These are phyloP conservation scores for Nixonia krombeini DNA, from an alignment of 1,140 invertebrate genomes.

Conservation along the genomic window DNA sequence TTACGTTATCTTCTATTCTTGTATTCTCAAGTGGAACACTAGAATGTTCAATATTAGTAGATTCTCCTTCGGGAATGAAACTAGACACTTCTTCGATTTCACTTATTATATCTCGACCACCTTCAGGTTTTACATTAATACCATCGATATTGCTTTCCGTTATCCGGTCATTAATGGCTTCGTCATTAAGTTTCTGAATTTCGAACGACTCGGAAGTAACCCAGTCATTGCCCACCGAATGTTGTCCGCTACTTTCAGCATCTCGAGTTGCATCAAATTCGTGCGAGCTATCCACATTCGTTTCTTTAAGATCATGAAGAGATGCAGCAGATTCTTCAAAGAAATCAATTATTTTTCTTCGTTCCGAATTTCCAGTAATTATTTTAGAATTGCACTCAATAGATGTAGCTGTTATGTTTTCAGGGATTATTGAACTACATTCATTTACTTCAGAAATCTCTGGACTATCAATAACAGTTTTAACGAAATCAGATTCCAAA, in stretches of 20 bases:
- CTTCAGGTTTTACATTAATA: constrained; percentile 5
- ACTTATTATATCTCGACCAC: constrained; percentile 16
- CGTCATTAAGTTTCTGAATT: constrained; percentile 11
- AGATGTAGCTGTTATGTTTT: constrained; percentile 3
- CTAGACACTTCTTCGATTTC: constrained; percentile 42
- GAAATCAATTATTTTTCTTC: constrained; percentile 21
- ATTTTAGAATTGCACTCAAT: constrained; percentile 8
- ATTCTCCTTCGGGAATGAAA: constrained; percentile 56
- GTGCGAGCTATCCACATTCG: constrained; percentile 30
- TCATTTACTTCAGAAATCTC: not conserved
- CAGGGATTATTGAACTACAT: constrained; percentile 14
- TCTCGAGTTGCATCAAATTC: constrained; percentile 21
- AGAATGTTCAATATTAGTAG: constrained; percentile 45
- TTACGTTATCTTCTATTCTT: constrained; percentile 2
- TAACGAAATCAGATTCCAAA: constrained; percentile 37
- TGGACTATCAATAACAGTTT: constrained; percentile 34
- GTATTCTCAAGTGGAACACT: constrained; percentile 13
- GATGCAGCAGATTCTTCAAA: constrained; percentile 27
- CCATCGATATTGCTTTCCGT: constrained; percentile 12
- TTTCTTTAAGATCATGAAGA: constrained; percentile 37
- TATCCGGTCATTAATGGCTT: constrained; percentile 8
- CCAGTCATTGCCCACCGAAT: constrained; percentile 45
- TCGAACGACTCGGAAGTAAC: constrained; percentile 55
- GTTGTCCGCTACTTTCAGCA: constrained; percentile 3
- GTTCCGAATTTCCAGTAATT: not conserved